Base-by-base conservation (phyloP, 2,888 invertebrate species). In the Aethes cnicana region DNA sequence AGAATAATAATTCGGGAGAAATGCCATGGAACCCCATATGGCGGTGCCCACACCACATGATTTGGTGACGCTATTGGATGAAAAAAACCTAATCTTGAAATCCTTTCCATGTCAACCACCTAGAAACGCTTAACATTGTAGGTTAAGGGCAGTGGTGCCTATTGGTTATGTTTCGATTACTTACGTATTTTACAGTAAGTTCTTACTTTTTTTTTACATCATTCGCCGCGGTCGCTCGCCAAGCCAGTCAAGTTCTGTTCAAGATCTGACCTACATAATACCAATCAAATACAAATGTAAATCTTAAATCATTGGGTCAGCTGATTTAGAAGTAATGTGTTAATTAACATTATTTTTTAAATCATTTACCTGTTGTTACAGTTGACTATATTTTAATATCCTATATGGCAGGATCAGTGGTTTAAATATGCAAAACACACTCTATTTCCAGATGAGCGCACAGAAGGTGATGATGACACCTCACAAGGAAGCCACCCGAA, bases 11-110 rank as follows among this genome's bases (percentile, higher is more conserved):
- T 84, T 84, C 84, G 81, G 81, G 83, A 84, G 86, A 81, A 85
- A 86, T 83, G 84, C 88, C 84, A 87, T 88, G 84, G 88, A 88
- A 85, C 87, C 87, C 88, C 88, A 88, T 88, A 88, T 88, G 88
- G 88, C 88, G 88, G 88, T 88, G 86, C 84, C 81, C 78, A 77
- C 82, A 84, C 85, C 86, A 88, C 87, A 88, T 87, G 87, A 88
- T 86, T 72, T 78, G 81, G 79, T 84, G 87, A 86, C 86, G 87
- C 84, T 84, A 81, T 75, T 69, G 69, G 69, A 62, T 72, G 69
- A 71, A 78, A 69, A 68, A 65, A 70, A 56, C 57, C 63, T 65
- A 66, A 70, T 68, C 71, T 62, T 62, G 42, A 55, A 57, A 54
- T 54, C 61, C 63, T 60, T 62, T 66, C 65, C 69, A 64, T 64